Evolutionary conservation across 2,888 invertebrate genomes (phyloP), one percentile per base, ranked within the genome.

Genomic region (Parasteatoda lunata): DNA sequence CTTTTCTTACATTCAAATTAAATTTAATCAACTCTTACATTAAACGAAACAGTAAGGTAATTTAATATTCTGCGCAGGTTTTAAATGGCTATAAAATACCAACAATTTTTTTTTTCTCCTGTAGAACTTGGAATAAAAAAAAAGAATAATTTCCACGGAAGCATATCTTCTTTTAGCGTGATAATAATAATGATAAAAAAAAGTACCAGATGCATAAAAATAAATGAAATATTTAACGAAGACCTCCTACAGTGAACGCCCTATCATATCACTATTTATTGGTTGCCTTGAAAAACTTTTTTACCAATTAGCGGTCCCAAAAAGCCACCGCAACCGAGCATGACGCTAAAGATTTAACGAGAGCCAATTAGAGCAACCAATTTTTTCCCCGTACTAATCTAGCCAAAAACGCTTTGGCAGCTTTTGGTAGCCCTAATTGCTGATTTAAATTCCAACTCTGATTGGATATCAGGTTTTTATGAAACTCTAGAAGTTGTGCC

Each of bases 161-260:
- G 72, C 72, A 15, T 77, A 77, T 73, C 30, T 49, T 15, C 76
- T 45, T 30, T 9, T 71, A 77, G 13, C 13, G 66, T 54, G 66
- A 64, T 54, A 49, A 71, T 54, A 51, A 49, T 66, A 48, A 65
- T 65, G 7, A 48, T n/a, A 7, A 48, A 79, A 76, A 85, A 79
- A 79, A 59, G 9, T 9, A 13, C 59, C 59, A 59, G 59, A 13
- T 59, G 59, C 13, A 9, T 59, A 59, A 59, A 59, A 59, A 59
- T 59, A 59, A 59, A 59, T 59, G n/a, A 59, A 59, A 59, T 59
- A 59, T 59, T 79, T 79, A 84, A 84, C 69, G 78, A 84, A 84
- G 85, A 85, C 85, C 85, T 85, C 85, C 85, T 73, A 72, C 78
- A 54, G 84, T 75, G 84, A 84, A 84, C 84, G 84, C 84, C 77